A percentile compares a stretch with the other conserved stretches of the same genome.
These are phyloP conservation scores for Calyptomena viridis DNA, from an alignment of 2,113 vertebrate genomes.

Conservation along the genomic window DNA sequence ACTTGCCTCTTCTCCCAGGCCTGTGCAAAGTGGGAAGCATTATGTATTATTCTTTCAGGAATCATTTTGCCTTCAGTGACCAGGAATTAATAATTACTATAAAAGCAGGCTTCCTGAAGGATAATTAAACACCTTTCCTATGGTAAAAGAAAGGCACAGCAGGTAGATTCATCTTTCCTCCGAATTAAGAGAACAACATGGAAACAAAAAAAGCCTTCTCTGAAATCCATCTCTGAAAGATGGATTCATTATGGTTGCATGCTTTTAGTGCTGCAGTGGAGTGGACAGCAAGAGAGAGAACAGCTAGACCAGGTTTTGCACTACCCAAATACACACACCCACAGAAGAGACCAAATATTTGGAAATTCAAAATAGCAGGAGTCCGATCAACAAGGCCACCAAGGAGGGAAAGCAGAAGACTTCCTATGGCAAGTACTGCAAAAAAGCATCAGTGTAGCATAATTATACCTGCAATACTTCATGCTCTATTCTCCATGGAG, in stretches of 20 bases:
- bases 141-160: neutral
- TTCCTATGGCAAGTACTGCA: neutral
- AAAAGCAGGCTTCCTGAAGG: neutral
- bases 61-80: neutral
- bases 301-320: neutral
- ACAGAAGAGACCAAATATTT: constrained; percentile 1
- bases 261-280: neutral
- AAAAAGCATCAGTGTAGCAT: neutral
- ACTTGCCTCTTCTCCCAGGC: neutral
- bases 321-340: neutral
- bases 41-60: neutral
- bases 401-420: neutral
- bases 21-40: neutral
- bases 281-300: neutral
- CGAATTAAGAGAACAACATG: neutral
- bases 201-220: neutral
- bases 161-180: neutral
- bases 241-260: neutral
- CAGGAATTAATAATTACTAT: neutral
- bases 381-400: neutral
- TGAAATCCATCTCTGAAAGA: neutral
- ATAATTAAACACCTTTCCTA: neutral
- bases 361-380: neutral
- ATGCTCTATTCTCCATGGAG: neutral
- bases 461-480: neutral